Evolutionary conservation across 2,113 vertebrate genomes (phyloP).

Genomic region (Megaleporinus macrocephalus): DNA sequence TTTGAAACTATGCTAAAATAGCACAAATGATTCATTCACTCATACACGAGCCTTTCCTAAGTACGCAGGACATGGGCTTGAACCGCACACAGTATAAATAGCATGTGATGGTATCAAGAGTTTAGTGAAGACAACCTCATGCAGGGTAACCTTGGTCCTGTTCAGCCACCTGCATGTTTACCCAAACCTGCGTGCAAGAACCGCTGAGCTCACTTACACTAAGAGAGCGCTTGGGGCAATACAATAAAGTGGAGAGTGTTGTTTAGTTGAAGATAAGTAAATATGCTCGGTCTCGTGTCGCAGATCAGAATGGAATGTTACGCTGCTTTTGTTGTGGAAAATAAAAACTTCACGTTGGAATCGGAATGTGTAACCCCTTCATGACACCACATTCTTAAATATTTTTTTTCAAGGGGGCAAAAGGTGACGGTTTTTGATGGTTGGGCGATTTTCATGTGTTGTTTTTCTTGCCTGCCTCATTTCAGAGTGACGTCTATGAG

Average conservation of each 20-base stretch:
- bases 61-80: background rate
- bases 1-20: background rate
- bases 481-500: background rate
- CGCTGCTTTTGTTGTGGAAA: constrained; percentile 38
- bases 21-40: background rate
- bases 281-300: background rate
- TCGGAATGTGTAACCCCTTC: constrained; percentile 56
- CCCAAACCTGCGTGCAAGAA: constrained; percentile 7
- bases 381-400: constrained; percentile 27
- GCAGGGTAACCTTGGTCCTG: background rate
- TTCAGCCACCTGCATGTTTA: constrained; percentile 23
- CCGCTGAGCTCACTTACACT: background rate
- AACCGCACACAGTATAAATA: background rate
- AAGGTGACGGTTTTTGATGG: constrained; percentile 21
- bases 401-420: background rate
- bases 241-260: constrained; percentile 27
- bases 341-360: constrained; percentile 51
- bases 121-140: background rate
- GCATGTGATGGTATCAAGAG: background rate
- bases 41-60: background rate
- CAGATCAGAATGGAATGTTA: constrained; percentile 19
- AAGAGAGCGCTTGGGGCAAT: constrained; percentile 18
- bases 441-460: constrained; percentile 30
- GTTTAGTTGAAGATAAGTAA: constrained; percentile 16
- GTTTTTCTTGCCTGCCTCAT: constrained; percentile 9